Base-by-base conservation (phyloP, 2,888 invertebrate species). In the Andricus quercusramuli region DNA sequence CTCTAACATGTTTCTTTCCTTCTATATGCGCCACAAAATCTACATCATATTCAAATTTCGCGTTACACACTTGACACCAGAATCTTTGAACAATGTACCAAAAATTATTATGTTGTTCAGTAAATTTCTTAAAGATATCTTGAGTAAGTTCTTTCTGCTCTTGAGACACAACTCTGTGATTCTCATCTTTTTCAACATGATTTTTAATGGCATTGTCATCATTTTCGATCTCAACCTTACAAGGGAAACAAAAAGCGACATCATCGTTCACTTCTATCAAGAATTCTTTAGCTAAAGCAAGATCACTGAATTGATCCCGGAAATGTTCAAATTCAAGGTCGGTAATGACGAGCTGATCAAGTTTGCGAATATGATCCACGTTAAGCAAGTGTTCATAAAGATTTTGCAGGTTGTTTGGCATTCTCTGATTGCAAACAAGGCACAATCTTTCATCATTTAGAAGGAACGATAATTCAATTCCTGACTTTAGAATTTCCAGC, bases 81-180 rank as follows among this genome's bases (percentile, higher is more conserved):
- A 80, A 90, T 32, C 84, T 80, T n/a, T 88, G 85, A n/a, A 89
- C 84, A 74, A 80, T 85, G 47, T 88, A 90, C 87, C 88, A 90
- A 20, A 79, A 20, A 15, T 83, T 79, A 4, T 77, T 62, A 9
- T 82, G 41, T 25, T 79, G 79, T 5, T 80, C 77, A 0, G 15
- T 32, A 20, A 83, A 70, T 5, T 78, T 80, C 6, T 77, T 78
- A 5, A 22, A 62, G 3, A 83, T 13, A n/a, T 70, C 9, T 37
- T 77, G 44, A 44, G n/a, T 25, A 9, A 15, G 51, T 13, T 64
- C 17, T 15, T 74, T 37, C 9, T 82, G 78, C 22, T 51, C 20
- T 1, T 25, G 44, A 3, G 44, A 47, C 13, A 80, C 80, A 1
- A 37, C 5, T 29, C 22, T 59, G 77, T 85, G 85, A 29, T 15